Evolutionary conservation across 2,797 vertebrate genomes (phyloP).

Genomic region (Ctenochaetus hawaiiensis): DNA sequence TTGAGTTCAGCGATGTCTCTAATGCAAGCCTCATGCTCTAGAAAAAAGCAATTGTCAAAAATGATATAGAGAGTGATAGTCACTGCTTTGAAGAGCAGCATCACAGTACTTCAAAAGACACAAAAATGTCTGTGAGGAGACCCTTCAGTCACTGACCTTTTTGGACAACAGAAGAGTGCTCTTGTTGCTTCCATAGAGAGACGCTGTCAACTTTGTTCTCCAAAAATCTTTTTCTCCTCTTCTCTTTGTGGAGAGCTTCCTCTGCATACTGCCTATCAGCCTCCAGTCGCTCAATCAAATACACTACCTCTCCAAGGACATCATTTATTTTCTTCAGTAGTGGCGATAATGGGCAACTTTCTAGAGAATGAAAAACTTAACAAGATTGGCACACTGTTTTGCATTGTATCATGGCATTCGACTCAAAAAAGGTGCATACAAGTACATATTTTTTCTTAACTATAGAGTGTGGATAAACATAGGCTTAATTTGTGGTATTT

Average conservation of each 20-base stretch:
- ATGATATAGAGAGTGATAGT: constrained; percentile 16
- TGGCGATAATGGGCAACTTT: constrained; percentile 70
- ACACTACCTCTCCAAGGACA: constrained; percentile 86
- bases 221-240: constrained; percentile 77
- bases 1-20: constrained; percentile 82
- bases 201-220: constrained; percentile 81
- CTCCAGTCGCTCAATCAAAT: constrained; percentile 90
- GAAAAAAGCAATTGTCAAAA: constrained; percentile 13
- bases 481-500: neutral
- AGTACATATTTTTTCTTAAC: neutral
- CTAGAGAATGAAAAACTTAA: constrained; percentile 60
- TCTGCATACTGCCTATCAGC: constrained; percentile 87
- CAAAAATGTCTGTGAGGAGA: neutral
- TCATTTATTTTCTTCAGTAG: constrained; percentile 85
- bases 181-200: constrained; percentile 86
- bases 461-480: neutral
- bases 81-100: neutral
- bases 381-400: constrained; percentile 8
- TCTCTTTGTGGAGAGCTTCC: constrained; percentile 86
- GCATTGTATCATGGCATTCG: constrained; percentile 5
- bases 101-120: constrained; percentile 28
- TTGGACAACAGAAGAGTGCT: constrained; percentile 84
- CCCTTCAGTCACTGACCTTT: constrained; percentile 79
- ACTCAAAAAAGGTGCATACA: neutral
- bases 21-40: constrained; percentile 74